Conservation (phyloP, 2,113 vertebrate genomes). For the Chionodraco myersi region DNA sequence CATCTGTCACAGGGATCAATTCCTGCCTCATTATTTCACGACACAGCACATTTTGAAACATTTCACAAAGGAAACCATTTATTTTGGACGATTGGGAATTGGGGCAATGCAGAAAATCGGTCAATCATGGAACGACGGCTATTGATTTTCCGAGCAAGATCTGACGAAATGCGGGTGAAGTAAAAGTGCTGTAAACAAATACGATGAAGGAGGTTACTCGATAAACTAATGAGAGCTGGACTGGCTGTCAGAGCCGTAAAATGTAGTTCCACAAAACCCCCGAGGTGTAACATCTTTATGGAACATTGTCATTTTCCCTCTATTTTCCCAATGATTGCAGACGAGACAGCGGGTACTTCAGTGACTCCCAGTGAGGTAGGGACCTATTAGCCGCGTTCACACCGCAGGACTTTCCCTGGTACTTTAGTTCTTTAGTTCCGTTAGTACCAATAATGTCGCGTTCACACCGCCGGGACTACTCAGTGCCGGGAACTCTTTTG, state of each 20-base stretch:
- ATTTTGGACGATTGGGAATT: conserved; percentile 38
- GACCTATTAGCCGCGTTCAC: too few species aligned
- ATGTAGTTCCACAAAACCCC: conserved; percentile 57
- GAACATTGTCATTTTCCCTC: conserved; percentile 61
- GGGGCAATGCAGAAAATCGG: conserved; percentile 43
- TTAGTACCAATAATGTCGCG: too few species aligned
- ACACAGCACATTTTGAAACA: conserved; percentile 29
- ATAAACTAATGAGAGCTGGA: conserved; percentile 58
- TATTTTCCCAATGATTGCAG: conserved; percentile 52
- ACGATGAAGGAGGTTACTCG: conserved; percentile 39
- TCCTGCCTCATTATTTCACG: conserved; percentile 13
- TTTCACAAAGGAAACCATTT: conserved; percentile 41
- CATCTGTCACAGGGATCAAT: conserved; percentile 17
- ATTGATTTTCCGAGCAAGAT: conserved; percentile 64
- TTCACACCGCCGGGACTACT: too few species aligned
- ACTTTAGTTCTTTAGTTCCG: too few species aligned
- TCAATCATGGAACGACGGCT: conserved; percentile 54
- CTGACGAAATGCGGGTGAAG: conserved; percentile 36
- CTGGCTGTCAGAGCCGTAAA: conserved; percentile 59
- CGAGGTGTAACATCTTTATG: conserved; percentile 49
- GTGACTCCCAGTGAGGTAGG: conserved; percentile 46
- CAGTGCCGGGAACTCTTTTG: too few species aligned
- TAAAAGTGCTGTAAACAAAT: conserved; percentile 71
- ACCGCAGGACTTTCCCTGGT: too few species aligned
- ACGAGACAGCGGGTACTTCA: conserved; percentile 30